phyloP scores from a whole-genome alignment of 2,113 vertebrate genomes.

The Rhinoderma darwinii region DNA sequence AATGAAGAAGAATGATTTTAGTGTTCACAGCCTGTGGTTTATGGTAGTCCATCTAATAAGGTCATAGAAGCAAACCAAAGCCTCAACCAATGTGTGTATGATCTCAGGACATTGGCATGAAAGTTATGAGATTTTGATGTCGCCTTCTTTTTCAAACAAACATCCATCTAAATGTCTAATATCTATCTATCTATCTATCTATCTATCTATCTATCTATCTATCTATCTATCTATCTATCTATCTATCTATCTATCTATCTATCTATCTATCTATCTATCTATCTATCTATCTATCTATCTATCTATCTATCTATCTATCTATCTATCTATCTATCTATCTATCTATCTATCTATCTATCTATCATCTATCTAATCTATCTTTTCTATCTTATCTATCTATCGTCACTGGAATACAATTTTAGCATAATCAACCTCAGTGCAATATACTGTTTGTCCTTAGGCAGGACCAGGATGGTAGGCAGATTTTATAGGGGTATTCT shows the following conservation, averaged over 20 bases:
- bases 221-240: neutral
- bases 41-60: constrained; percentile 5
- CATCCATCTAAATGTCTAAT: neutral
- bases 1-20: neutral
- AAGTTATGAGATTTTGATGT: neutral
- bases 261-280: too few relatives aligned
- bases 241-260: neutral
- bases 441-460: too few relatives aligned
- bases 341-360: too few relatives aligned
- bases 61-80: neutral
- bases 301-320: too few relatives aligned
- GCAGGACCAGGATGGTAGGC: too few relatives aligned
- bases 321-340: too few relatives aligned
- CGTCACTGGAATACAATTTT: too few relatives aligned
- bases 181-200: neutral
- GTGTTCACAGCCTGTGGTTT: neutral
- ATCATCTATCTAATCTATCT: too few relatives aligned
- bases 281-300: too few relatives aligned
- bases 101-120: constrained; percentile 3
- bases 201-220: neutral
- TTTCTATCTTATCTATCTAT: too few relatives aligned
- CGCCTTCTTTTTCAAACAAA: neutral
- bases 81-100: neutral
- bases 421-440: too few relatives aligned
- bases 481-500: too few relatives aligned